Conservation (phyloP, 2,113 vertebrate genomes). For the Misgurnus anguillicaudatus region DNA sequence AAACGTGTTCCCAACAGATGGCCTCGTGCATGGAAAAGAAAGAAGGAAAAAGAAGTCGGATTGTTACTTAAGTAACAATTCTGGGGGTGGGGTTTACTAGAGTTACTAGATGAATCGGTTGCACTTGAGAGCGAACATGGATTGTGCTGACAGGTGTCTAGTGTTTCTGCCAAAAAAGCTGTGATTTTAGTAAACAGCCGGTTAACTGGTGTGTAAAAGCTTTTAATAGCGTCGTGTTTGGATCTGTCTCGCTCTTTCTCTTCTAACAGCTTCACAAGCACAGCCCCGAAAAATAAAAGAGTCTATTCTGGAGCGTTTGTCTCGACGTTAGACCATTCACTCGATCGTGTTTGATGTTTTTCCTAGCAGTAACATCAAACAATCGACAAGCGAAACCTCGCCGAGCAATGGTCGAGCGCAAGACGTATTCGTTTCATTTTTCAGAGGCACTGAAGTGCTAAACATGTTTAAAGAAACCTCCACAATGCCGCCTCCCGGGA, state of each 20-base stretch:
- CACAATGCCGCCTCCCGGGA: slow-evolving; percentile 68
- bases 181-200: neutral
- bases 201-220: slow-evolving; percentile 24
- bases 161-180: neutral
- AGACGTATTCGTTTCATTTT: slow-evolving; percentile 46
- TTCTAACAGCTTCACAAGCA: neutral
- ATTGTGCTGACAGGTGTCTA: slow-evolving; percentile 25
- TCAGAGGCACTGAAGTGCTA: slow-evolving; percentile 43
- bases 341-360: slow-evolving; percentile 49
- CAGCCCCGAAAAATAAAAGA: slow-evolving; percentile 35
- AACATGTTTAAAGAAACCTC: slow-evolving; percentile 64
- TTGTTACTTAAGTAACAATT: neutral
- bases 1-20: slow-evolving; percentile 65
- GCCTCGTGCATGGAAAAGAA: slow-evolving; percentile 53
- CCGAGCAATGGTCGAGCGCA: slow-evolving; percentile 26
- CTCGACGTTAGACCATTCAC: slow-evolving; percentile 34
- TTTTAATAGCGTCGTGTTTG: slow-evolving; percentile 1
- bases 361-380: slow-evolving; percentile 51
- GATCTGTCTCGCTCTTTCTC: neutral
- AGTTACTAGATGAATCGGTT: slow-evolving; percentile 22
- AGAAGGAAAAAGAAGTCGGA: slow-evolving; percentile 25
- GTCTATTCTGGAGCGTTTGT: slow-evolving; percentile 39
- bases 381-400: slow-evolving; percentile 40
- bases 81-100: neutral
- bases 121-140: neutral